Evolutionary conservation across 2,113 vertebrate genomes (phyloP), one percentile per base, ranked within the genome.

Genomic region (Poeciliopsis retropinna): DNA sequence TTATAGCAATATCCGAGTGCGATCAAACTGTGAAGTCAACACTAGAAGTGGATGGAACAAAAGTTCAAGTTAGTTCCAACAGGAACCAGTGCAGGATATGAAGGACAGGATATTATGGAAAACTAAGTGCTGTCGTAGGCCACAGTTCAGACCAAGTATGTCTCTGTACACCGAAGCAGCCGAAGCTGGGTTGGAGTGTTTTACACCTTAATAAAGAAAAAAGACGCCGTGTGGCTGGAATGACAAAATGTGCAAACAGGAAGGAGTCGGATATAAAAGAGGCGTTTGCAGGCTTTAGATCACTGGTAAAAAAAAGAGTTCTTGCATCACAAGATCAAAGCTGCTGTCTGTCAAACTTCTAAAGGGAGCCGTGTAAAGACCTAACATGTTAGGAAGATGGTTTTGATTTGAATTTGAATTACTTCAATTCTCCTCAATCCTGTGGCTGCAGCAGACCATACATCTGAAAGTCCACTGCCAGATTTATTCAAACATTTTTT

Each of bases 251-350:
- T 73, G 77, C 70, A 83, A 30, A 66, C 41, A 68, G 72, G 75
- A 81, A 57, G 37, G 32, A 74, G 78, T 39, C 28, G 7, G 54
- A 31, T 73, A 84, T 81, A 71, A 89, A 82, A 81, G 75, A 79
- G 61, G 61, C 31, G 82, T 86, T 84, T 86, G 80, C 64, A 66
- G 73, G 81, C 67, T 60, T 54, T 51, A 80, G 76, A 87, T 83
- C 78, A 76, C 71, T 79, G 76, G 84, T 72, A 87, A 70, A 72
- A 57, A 73, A 57, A 80, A 65, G 57, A 2, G 64, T 84, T 81
- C 78, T 84, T 47, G 80, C 70, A 81, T 84, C 63, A 70, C 29
- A 72, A 82, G 76, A 89, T 87, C 67, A 85, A 91, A 87, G 86
- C 74, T 64, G 25, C 74, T 44, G 41, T 44, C 67, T 72, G 80